Evolutionary conservation across 2,888 invertebrate genomes (phyloP), one percentile per base, ranked within the genome.

Genomic region (Epistrophe grossulariae): DNA sequence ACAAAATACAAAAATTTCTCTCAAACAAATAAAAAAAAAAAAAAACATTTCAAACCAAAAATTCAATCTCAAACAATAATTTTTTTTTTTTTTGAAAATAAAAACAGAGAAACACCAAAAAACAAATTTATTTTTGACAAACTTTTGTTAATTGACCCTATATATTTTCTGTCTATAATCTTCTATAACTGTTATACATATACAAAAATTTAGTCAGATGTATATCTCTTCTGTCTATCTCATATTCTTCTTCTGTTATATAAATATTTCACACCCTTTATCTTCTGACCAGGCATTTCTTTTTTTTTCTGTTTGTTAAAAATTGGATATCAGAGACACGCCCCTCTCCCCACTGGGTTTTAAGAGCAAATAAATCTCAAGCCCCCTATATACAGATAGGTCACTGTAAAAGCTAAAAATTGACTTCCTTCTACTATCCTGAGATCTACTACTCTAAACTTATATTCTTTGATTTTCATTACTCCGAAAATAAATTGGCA

Each of bases 371-470:
- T 62, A 52, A 72, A 62, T n/a, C 48, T 66, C 40, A 60, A 28
- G 19, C 60, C 62, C 74, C 74, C 38, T 74, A 24, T 74, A 24
- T 24, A 64, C 45, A 59, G 48, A 68, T 68, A 77, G 80, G 72
- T 68, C 60, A 80, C 59, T 62, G 17, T 60, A 38, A 57, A n/a
- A 68, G 17, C 17, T 35, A 71, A 74, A 71, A 76, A 60, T 74
- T 87, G 79, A 83, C 64, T 87, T 79, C 79, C 76, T 79, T 72
- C 83, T 79, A 76, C 79, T 87, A 74, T 85, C 82, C 82, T 82
- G 74, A 76, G n/a, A 82, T 79, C 66, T 80, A 74, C 66, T 80
- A 52, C n/a, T 59, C 35, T 11, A 43, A 62, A 24, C 43, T 62
- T 40, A 78, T 55, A 40, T 19, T 74, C 70, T 78, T 79, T 82